Conservation (phyloP, 1,140 invertebrate genomes). For the Drosophila jambulina region DNA sequence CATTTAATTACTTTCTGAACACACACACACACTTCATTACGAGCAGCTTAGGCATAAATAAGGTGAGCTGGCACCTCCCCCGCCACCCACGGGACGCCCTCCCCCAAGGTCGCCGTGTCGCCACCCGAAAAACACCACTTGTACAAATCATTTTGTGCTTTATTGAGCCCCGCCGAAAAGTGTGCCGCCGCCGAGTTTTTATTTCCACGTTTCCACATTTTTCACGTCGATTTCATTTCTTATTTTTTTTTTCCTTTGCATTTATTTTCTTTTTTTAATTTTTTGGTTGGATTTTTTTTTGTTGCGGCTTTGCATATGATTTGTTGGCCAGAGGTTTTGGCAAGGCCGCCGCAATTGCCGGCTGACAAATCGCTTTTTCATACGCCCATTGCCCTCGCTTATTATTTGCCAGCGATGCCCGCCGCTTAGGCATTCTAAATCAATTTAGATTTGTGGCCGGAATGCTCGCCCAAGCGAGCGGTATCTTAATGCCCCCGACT, state of each 20-base stretch:
- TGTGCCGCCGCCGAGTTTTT: conserved; percentile 46
- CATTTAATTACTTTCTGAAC: conserved; percentile 77
- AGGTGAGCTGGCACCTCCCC: conserved; percentile 1
- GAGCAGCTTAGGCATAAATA: conserved; percentile 61
- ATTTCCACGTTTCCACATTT: conserved; percentile 31
- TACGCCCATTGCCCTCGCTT: conserved; percentile 42
- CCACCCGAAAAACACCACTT: background rate
- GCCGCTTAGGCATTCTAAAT: conserved; percentile 34
- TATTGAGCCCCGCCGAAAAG: conserved; percentile 61
- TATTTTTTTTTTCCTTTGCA: background rate
- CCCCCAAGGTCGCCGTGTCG: background rate
- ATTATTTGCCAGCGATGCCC: conserved; percentile 37
- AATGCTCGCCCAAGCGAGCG: conserved; percentile 17
- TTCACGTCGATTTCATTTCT: conserved; percentile 21
- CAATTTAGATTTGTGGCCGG: conserved; percentile 33
- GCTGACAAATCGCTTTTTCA: conserved; percentile 45
- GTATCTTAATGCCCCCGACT: conserved; percentile 16
- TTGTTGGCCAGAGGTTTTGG: conserved; percentile 39
- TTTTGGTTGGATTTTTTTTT: background rate
- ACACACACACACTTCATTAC: conserved; percentile 66
- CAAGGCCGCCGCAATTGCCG: conserved; percentile 17
- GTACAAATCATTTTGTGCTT: conserved; percentile 67
- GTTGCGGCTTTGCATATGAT: conserved; percentile 40
- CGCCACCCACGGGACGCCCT: background rate
- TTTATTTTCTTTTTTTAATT: conserved; percentile 4